phyloP scores from a whole-genome alignment of 1,140 invertebrate species.

The Linepithema humile region DNA sequence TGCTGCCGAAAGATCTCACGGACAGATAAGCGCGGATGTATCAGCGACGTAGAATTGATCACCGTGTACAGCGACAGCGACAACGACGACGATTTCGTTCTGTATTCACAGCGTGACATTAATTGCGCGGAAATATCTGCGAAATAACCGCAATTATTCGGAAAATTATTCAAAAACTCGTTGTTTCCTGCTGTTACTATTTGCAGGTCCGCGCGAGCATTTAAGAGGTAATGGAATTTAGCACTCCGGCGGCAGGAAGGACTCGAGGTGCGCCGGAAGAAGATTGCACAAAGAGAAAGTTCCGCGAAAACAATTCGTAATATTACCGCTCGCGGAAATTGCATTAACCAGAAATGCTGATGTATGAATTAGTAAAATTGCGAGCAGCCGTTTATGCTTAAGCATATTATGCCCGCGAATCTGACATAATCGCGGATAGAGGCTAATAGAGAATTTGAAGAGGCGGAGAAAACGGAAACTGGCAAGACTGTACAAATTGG shows the following conservation, averaged over 20 bases:
- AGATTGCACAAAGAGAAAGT: constrained; percentile 57
- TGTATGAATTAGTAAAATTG: constrained; percentile 66
- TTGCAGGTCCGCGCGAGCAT: constrained; percentile 39
- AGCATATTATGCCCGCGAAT: constrained; percentile 33
- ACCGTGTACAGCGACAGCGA: too few relatives aligned
- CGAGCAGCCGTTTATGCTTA: constrained; percentile 44
- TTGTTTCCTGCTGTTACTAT: constrained; percentile 40
- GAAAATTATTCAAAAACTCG: constrained; percentile 50
- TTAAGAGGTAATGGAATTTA: constrained; percentile 50
- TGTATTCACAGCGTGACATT: neutral
- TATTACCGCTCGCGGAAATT: constrained; percentile 53
- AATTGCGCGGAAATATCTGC: constrained; percentile 19
- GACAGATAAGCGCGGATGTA: constrained; percentile 2
- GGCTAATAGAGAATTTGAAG: constrained; percentile 21
- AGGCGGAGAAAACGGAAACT: neutral
- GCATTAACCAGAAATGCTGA: constrained; percentile 59
- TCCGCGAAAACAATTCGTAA: constrained; percentile 55
- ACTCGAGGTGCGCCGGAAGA: constrained; percentile 41
- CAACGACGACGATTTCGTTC: neutral
- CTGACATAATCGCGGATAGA: constrained; percentile 7
- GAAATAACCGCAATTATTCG: neutral
- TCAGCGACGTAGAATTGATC: neutral
- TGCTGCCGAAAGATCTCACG: neutral
- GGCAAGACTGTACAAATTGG: neutral
- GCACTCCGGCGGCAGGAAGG: constrained; percentile 35